Conservation (phyloP, 1,140 invertebrate genomes). For the Drosophila sproati region DNA sequence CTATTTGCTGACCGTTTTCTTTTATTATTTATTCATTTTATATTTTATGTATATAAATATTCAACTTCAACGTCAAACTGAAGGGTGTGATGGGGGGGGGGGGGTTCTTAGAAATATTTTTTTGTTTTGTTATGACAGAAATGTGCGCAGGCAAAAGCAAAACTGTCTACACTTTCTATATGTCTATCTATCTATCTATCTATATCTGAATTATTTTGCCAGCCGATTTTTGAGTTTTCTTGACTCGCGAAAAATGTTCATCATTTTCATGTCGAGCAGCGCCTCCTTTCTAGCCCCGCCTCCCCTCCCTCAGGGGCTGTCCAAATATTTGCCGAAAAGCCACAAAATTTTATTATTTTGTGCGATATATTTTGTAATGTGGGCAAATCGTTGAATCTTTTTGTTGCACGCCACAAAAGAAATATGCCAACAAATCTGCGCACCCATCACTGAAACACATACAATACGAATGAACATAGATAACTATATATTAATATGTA, state of each 20-base stretch:
- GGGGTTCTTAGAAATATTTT: conserved; percentile 57
- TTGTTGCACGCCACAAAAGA: conserved; percentile 20
- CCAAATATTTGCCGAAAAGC: conserved; percentile 70
- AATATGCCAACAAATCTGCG: conserved; percentile 42
- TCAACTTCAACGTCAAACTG: conserved; percentile 32
- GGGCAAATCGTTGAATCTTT: conserved; percentile 47
- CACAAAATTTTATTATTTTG: conserved; percentile 72
- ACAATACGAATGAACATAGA: neutral
- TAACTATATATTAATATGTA: conserved; percentile 21
- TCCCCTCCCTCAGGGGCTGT: conserved; percentile 2
- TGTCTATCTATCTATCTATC: too few relatives aligned
- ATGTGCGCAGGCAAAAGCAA: conserved; percentile 58
- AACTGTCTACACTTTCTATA: conserved; percentile 26
- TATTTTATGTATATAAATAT: conserved; percentile 61
- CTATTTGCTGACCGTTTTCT: conserved; percentile 2
- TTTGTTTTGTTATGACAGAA: conserved; percentile 77
- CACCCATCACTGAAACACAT: conserved; percentile 31
- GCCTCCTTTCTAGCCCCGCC: neutral
- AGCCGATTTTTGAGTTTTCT: conserved; percentile 43
- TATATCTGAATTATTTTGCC: conserved; percentile 43
- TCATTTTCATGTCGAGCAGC: conserved; percentile 37
- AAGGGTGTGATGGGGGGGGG: neutral
- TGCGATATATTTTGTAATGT: conserved; percentile 66
- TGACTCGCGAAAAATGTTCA: conserved; percentile 33
- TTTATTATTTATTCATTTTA: conserved; percentile 75